Evolutionary conservation across 53 echinoderm and acorn worm genomes (phyloP).

Genomic region (Zoroaster sp.): DNA sequence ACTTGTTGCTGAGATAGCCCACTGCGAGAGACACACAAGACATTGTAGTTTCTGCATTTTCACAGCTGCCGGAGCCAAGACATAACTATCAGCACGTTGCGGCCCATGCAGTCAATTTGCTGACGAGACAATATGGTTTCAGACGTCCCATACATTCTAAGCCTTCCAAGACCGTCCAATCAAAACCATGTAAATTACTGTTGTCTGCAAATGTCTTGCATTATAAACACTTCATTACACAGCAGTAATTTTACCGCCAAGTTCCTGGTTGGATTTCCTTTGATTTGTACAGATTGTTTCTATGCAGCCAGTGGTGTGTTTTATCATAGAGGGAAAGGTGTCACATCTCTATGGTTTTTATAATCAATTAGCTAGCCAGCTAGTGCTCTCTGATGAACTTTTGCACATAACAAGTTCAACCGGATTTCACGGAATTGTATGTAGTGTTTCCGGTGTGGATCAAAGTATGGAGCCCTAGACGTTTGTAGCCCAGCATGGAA

Average conservation of each 20-base stretch:
- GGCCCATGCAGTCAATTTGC: background rate
- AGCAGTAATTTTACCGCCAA: background rate
- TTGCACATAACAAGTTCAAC: background rate
- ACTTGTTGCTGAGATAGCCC: background rate
- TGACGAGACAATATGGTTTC: background rate
- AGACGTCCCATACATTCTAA: background rate
- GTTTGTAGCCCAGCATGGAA: background rate
- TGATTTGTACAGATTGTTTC: too few relatives aligned
- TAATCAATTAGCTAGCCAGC: too few relatives aligned
- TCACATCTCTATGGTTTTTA: too few relatives aligned
- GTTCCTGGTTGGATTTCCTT: background rate
- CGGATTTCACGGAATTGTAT: background rate
- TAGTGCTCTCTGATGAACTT: too few relatives aligned
- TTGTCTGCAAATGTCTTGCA: background rate
- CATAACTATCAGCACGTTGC: background rate
- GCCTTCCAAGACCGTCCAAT: background rate
- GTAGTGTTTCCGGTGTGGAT: background rate
- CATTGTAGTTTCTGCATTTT: background rate
- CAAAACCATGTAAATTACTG: background rate
- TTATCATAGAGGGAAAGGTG: too few relatives aligned
- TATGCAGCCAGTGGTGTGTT: too few relatives aligned
- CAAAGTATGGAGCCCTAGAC: too few relatives aligned
- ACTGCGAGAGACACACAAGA: background rate
- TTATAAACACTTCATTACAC: background rate
- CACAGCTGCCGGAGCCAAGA: background rate